Conservation (phyloP, 1,140 invertebrate genomes). For the Drosophila sproati region DNA sequence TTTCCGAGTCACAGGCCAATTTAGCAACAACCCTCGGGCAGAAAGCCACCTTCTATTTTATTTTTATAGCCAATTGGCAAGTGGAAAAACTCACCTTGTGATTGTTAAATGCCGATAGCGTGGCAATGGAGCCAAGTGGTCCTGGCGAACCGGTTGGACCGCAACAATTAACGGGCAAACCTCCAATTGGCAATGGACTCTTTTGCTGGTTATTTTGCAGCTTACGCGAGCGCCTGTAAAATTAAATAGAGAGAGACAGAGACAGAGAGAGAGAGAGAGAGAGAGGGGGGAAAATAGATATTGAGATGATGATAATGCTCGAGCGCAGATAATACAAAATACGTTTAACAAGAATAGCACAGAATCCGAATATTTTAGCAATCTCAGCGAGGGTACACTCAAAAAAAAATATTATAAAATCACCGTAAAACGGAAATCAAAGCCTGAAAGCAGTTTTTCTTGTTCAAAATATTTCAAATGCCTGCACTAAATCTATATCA, state of each 20-base stretch:
- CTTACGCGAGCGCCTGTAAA: slow-evolving; percentile 88
- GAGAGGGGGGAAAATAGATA: not conserved
- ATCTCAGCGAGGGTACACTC: too few relatives aligned
- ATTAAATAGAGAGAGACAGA: not conserved
- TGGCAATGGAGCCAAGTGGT: slow-evolving; percentile 93
- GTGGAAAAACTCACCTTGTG: slow-evolving; percentile 86
- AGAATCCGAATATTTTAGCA: too few relatives aligned
- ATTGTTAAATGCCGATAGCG: slow-evolving; percentile 91
- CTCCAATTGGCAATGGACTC: slow-evolving; percentile 89
- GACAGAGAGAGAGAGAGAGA: not conserved
- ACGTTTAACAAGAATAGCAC: too few relatives aligned
- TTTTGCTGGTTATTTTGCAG: slow-evolving; percentile 90
- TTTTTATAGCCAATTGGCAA: slow-evolving; percentile 61
- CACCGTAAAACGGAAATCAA: too few relatives aligned
- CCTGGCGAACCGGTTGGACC: slow-evolving; percentile 91
- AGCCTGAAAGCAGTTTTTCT: too few relatives aligned
- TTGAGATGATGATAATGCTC: slow-evolving; percentile 22
- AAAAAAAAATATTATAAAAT: too few relatives aligned
- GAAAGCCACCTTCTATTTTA: slow-evolving; percentile 19
- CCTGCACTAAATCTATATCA: too few relatives aligned
- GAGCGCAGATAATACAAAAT: slow-evolving; percentile 37
- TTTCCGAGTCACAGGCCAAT: slow-evolving; percentile 51
- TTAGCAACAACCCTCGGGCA: slow-evolving; percentile 18
- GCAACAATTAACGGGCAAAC: slow-evolving; percentile 91
- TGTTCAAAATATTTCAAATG: too few relatives aligned